Evolutionary conservation across 2,888 invertebrate species (phyloP), one percentile per base, ranked within the genome.

Genomic region (Schizaphis graminum): DNA sequence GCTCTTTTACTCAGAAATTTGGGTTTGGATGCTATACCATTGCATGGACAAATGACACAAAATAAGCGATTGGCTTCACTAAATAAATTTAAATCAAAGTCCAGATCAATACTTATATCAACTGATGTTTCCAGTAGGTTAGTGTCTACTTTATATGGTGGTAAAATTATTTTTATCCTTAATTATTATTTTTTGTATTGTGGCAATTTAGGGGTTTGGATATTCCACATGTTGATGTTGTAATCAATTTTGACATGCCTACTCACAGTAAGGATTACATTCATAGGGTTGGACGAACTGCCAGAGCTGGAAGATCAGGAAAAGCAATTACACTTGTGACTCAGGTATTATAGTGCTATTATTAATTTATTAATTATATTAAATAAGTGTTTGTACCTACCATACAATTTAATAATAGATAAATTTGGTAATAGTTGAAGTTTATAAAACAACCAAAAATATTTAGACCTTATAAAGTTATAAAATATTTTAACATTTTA

Each of bases 1-100:
- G 99, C 99, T 0, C 96, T 99, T 77, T 97, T 99, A 96, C 96
- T 99, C 94, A 97, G 99, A 90, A 98, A 98, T 95, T 97, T 99
- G 26, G 99, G 99, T 16, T 97, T 99, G 94, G 97, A 98, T 3
- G 99, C 99, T 0, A 98, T 99, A 90, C 99, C 99, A 1, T 96
- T 99, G n/a, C 99, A 99, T 96, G 99, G 99, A 0, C 99, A 99
- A 96, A 99, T 99, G 99, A 98, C 98, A 28, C 99, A 99, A 96
- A 98, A 99, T 96, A 99, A 99, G 96, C 97, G 99, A 61, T 96
- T 99, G 89, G 99, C 99, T 0, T 98, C 99, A 0, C 96, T 99
- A 41, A 99, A 99, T 95, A 99, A 99, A 96, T 99, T 99, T 96
- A 99, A 98, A 96, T 98, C 98, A 53, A 99, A 99, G 96, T 97